These are phyloP conservation scores for Eulemur rufifrons DNA, from an alignment of 2,113 vertebrate species.

Conservation along the genomic window DNA sequence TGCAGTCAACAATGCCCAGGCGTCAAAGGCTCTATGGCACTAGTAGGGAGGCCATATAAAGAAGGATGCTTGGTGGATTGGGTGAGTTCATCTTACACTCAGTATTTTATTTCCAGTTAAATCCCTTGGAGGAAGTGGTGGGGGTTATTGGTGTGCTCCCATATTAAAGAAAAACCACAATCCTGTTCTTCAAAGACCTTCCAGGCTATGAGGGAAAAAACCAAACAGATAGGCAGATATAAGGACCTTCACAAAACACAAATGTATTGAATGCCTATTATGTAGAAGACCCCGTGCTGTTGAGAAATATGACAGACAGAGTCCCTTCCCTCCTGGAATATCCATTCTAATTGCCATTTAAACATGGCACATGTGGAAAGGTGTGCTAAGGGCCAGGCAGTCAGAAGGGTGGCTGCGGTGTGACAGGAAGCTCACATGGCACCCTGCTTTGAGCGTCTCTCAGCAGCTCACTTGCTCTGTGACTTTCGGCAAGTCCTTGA, in stretches of 20 bases:
- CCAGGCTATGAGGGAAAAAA: neutral
- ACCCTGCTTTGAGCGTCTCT: neutral
- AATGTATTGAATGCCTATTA: neutral
- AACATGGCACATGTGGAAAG: rapidly evolving
- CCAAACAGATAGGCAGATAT: neutral
- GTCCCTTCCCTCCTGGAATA: neutral
- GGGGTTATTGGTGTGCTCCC: neutral
- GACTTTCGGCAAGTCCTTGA: neutral
- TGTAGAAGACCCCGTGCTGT: neutral
- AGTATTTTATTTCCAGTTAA: conserved; percentile 39
- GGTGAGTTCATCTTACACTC: neutral
- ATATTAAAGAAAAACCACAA: conserved; percentile 17
- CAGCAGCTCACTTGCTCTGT: neutral
- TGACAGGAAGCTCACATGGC: neutral
- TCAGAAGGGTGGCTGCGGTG: neutral
- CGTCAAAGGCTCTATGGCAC: conserved; percentile 67
- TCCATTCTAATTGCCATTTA: neutral
- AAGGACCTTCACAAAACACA: neutral
- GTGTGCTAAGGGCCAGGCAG: rapidly evolving
- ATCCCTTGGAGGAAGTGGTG: neutral
- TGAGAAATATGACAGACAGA: neutral
- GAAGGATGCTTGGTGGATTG: neutral
- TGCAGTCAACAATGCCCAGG: conserved; percentile 71
- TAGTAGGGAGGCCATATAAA: neutral
- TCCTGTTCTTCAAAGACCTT: neutral